Evolutionary conservation across 2,888 invertebrate genomes (phyloP).

Genomic region (Patella depressa): DNA sequence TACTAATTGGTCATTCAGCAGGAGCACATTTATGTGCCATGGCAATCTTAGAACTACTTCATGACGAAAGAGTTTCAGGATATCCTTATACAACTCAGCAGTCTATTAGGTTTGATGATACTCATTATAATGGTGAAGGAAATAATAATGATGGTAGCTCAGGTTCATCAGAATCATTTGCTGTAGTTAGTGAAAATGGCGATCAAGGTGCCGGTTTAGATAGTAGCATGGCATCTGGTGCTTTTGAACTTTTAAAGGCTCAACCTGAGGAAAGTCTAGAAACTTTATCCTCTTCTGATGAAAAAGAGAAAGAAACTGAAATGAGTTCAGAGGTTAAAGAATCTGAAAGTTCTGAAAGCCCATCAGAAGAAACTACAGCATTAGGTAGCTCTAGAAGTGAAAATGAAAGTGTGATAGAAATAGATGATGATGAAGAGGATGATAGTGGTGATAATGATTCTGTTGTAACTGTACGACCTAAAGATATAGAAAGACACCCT

Average conservation of each 20-base stretch:
- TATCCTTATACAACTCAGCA: background rate
- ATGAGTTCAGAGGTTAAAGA: constrained; percentile 23
- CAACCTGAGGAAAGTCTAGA: constrained; percentile 10
- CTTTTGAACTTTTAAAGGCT: constrained; percentile 3
- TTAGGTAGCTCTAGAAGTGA: constrained; percentile 16
- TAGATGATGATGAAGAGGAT: constrained; percentile 41
- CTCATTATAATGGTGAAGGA: constrained; percentile 36
- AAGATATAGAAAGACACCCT: constrained; percentile 47
- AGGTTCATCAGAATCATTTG: constrained; percentile 55
- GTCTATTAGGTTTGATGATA: constrained; percentile 34
- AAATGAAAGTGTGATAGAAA: constrained; percentile 24
- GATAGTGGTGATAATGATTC: constrained; percentile 54
- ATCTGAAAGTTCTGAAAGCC: constrained; percentile 23
- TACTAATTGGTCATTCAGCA: constrained; percentile 67
- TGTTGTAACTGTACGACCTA: constrained; percentile 53
- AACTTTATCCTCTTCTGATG: constrained; percentile 18
- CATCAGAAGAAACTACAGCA: constrained; percentile 12
- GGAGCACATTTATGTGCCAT: constrained; percentile 67
- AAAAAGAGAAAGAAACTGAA: constrained; percentile 17
- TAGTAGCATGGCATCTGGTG: background rate
- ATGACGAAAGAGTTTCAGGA: constrained; percentile 43
- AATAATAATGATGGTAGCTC: constrained; percentile 39
- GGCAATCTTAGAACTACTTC: constrained; percentile 63
- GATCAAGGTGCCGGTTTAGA: constrained; percentile 33
- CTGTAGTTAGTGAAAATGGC: constrained; percentile 51